phyloP scores from a whole-genome alignment of 2,888 invertebrate genomes.

The Phortica magna region DNA sequence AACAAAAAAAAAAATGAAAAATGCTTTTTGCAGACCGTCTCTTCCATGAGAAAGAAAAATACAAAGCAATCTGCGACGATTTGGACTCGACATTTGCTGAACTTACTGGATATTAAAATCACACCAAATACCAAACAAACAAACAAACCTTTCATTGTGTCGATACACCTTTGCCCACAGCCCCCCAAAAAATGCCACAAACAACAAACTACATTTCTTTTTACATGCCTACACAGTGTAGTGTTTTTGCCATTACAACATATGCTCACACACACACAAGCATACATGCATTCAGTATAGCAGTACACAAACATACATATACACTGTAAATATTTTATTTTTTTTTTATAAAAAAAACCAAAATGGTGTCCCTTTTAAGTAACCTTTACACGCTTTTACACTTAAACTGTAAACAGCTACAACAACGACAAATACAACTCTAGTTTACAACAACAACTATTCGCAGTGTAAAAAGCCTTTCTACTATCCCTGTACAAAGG shows the following conservation, averaged over 20 bases:
- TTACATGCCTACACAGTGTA: too few relatives aligned
- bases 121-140: conserved; percentile 68
- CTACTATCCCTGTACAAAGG: conserved; percentile 19
- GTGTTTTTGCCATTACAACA: background rate
- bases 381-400: conserved; percentile 2
- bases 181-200: conserved; percentile 5
- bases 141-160: conserved; percentile 14
- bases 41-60: conserved; percentile 90
- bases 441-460: conserved; percentile 7
- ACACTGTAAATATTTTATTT: conserved; percentile 68
- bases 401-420: conserved; percentile 20
- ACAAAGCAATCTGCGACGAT: conserved; percentile 98
- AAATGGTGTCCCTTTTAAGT: background rate
- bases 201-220: background rate
- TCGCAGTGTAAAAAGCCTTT: conserved; percentile 18
- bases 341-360: conserved; percentile 4
- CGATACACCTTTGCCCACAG: background rate
- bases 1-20: conserved; percentile 62
- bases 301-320: conserved; percentile 44
- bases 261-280: conserved; percentile 36
- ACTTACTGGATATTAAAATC: conserved; percentile 94
- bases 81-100: conserved; percentile 98
- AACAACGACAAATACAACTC: conserved; percentile 11
- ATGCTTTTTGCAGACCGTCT: conserved; percentile 86
- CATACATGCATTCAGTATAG: background rate